These are phyloP conservation scores for Myiotriccus ornatus DNA, from an alignment of 2,797 vertebrate species.

Conservation along the genomic window DNA sequence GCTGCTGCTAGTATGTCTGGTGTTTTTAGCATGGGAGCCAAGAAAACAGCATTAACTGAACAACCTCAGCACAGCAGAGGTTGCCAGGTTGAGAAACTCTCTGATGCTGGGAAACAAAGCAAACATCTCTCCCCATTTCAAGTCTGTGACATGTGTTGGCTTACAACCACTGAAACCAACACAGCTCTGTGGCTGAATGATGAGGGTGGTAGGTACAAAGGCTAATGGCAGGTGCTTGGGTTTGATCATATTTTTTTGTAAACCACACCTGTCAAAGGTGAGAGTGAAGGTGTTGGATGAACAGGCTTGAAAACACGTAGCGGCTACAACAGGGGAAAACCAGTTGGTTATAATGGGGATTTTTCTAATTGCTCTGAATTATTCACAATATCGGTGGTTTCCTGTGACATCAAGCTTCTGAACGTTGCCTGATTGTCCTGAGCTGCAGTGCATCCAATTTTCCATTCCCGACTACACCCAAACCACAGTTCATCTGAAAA, in stretches of 20 bases:
- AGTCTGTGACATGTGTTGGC: background rate
- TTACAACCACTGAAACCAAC: background rate
- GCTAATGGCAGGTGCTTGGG: background rate
- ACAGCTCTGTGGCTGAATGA: background rate
- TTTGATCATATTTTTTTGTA: background rate
- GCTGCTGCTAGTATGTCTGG: slow-evolving; percentile 33
- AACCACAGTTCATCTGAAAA: slow-evolving; percentile 15
- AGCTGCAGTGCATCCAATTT: slow-evolving; percentile 21
- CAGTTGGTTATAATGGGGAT: background rate
- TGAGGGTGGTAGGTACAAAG: rapidly evolving
- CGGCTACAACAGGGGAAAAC: background rate
- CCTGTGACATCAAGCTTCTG: slow-evolving; percentile 62
- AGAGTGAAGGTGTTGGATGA: background rate
- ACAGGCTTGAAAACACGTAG: background rate
- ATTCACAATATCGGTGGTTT: slow-evolving; percentile 50
- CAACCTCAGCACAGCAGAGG: background rate
- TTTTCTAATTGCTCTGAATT: slow-evolving; percentile 31
- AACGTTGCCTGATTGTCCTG: slow-evolving; percentile 13
- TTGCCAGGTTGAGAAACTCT: slow-evolving; percentile 47
- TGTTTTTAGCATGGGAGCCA: slow-evolving; percentile 24
- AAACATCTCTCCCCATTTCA: background rate
- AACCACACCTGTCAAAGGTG: background rate
- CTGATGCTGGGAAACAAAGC: background rate
- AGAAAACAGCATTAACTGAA: slow-evolving; percentile 40
- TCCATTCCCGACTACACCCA: slow-evolving; percentile 35